Base-by-base conservation (phyloP, 2,888 invertebrate genomes). In the Spicauda simplicius region DNA sequence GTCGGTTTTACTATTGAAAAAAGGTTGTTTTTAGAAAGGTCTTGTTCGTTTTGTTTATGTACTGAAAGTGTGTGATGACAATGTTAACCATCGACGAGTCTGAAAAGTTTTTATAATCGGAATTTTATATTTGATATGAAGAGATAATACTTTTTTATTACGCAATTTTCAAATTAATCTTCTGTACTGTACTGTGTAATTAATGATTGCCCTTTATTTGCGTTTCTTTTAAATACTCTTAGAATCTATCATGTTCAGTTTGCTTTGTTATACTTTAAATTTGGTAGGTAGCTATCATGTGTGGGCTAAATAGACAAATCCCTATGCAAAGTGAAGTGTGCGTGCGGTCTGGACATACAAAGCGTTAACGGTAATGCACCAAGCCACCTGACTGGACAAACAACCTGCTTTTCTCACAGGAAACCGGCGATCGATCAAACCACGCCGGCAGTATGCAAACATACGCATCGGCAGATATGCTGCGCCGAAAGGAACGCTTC, bases 381-480 rank as follows among this genome's bases (percentile, higher is more conserved):
- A 78, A 77, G 80, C 83, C 85, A 86, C 86, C 85, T 86, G 84
- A 83, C 84, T 87, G 82, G 83, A 84, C 83, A 89, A 89, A 87
- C 88, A 87, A 87, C 83, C 86, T 84, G 86, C 81, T 85, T 85
- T 90, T 88, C 89, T 88, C 87, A 88, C 86, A 90, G 90, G 88
- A 88, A 88, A 88, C 85, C 82, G 78, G 82, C 85, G 80, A 86
- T 89, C 85, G 87, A 88, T 91, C 87, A 86, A 87, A 89, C 88
- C 87, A 85, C 85, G 86, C 80, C 83, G 84, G 83, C 77, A 81
- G 84, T 87, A 86, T 88, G 88, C 88, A 88, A 89, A 87, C 86
- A 87, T 75, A 82, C 79, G 78, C 84, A 84, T 83, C 79, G 79
- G 77, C 85, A 83, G 86, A 87, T 84, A 86, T 79, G 80, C 78